Percentiles rank a stretch among this genome's conserved stretches.
phyloP scores from a whole-genome alignment of 2,797 vertebrate genomes.

The Tolypeutes matacus region DNA sequence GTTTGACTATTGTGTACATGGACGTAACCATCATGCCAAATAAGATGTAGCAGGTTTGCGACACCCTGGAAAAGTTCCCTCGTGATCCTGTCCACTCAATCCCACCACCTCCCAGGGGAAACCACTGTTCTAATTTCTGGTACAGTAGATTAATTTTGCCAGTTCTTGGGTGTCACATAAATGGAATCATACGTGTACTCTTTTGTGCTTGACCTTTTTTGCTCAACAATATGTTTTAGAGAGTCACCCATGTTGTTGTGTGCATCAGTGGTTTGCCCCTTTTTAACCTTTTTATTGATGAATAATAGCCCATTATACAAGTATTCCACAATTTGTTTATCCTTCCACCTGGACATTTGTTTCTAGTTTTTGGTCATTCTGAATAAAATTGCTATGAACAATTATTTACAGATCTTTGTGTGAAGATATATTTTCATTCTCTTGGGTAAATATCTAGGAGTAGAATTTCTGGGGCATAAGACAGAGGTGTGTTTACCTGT shows the following conservation, averaged over 20 bases:
- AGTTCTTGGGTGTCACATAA: not conserved
- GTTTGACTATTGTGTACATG: not conserved
- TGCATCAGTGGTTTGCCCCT: not conserved
- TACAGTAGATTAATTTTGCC: not conserved
- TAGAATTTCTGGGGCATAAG: not conserved
- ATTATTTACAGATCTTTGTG: not conserved
- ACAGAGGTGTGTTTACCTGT: not conserved
- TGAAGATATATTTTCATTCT: not conserved
- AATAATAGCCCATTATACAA: not conserved
- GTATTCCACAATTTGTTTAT: not conserved
- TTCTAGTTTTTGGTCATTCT: not conserved
- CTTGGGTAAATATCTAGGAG: not conserved
- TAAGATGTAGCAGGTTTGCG: not conserved
- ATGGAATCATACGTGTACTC: not conserved
- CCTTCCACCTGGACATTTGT: not conserved
- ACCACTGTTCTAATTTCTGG: not conserved
- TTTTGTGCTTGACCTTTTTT: not conserved
- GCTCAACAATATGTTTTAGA: not conserved
- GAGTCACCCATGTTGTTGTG: not conserved
- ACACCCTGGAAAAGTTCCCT: not conserved
- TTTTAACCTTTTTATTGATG: not conserved
- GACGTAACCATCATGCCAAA: not conserved
- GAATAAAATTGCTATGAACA: not conserved
- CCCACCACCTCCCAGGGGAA: not conserved
- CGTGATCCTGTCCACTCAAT: not conserved